phyloP scores from a whole-genome alignment of 2,888 invertebrate genomes.

The Orchesella flavescens region DNA sequence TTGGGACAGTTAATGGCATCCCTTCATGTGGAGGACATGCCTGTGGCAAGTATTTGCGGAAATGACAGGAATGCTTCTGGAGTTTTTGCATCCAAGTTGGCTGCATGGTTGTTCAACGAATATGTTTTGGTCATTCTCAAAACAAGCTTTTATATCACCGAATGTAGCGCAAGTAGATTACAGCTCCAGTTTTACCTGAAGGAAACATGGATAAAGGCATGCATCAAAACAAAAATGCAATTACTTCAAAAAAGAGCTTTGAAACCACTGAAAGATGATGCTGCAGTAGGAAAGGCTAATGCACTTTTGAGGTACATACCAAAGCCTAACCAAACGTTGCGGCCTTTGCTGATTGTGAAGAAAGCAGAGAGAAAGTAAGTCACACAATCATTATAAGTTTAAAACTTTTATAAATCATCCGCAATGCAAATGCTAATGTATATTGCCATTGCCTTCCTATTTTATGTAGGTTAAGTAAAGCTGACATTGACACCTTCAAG shows the following conservation, averaged over 20 bases:
- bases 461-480: too few species aligned
- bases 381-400: neutral
- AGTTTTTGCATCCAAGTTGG: constrained; percentile 45
- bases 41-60: neutral
- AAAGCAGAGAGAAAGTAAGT: constrained; percentile 6
- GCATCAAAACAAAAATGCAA: constrained; percentile 35
- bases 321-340: constrained; percentile 24
- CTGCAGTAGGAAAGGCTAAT: neutral
- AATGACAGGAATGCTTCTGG: neutral
- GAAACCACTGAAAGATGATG: neutral
- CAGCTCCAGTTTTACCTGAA: constrained; percentile 62
- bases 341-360: constrained; percentile 12
- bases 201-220: constrained; percentile 65
- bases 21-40: constrained; percentile 30
- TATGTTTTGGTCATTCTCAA: constrained; percentile 56
- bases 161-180: constrained; percentile 44
- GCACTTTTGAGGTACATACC: constrained; percentile 25
- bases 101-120: constrained; percentile 59
- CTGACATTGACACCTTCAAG: neutral
- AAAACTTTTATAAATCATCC: too few species aligned
- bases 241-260: constrained; percentile 31
- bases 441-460: too few species aligned
- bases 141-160: constrained; percentile 67
- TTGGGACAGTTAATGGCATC: constrained; percentile 60
- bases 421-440: too few species aligned